Base-by-base conservation (phyloP, 2,113 vertebrate genomes). In the Spea bombifrons region DNA sequence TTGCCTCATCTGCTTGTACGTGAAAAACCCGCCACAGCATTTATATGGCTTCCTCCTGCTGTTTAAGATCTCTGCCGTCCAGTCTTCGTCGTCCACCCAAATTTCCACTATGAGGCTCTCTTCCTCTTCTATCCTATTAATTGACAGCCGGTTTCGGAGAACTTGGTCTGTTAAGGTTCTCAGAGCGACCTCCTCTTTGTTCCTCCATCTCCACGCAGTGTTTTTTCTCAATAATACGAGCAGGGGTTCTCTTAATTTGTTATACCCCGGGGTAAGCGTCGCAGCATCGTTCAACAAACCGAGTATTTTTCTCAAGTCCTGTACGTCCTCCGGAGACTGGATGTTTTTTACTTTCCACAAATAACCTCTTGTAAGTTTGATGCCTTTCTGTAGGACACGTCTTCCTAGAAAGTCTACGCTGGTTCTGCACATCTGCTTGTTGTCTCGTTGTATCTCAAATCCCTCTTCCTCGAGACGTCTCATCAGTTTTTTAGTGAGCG, bases 31-130 rank as follows among this genome's bases (percentile, higher is more conserved):
- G 3, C 66, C 59, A 3, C 1, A 30, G 44, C 6, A 55, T 0
- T 9, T 7, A 5, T 66, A 79, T 44, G 43, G 48, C 12, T 73
- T 79, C 44, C 15, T 17, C 8, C 9, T 10, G 15, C 61, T 57
- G 8, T 79, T 73, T 5, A 73, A 8, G 49, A 79, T 66, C 30
- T 66, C 30, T 0, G 70, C 76, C 59, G 66, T 72, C 76, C 76
- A 79, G 5, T 9, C 15, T 12, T 15, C 49, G 8, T 72, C 43
- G 0, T 17, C 49, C 3, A 53, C 43, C 13, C 10, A 72, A 47
- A 79, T 44, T n/a, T 66, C 12, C 5, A 79, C 44, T 3, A 44
- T 79, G n/a, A 59, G 73, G 15, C 15, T 12, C 15, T 66, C 76
- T 2, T 17, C 16, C 3, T 53, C 43, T 5, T 5, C 3, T 9